A percentile compares a stretch with the other conserved stretches of the same genome.
Conservation (phyloP, 2,888 invertebrate genomes). For the Tetanocera ferruginea region DNA sequence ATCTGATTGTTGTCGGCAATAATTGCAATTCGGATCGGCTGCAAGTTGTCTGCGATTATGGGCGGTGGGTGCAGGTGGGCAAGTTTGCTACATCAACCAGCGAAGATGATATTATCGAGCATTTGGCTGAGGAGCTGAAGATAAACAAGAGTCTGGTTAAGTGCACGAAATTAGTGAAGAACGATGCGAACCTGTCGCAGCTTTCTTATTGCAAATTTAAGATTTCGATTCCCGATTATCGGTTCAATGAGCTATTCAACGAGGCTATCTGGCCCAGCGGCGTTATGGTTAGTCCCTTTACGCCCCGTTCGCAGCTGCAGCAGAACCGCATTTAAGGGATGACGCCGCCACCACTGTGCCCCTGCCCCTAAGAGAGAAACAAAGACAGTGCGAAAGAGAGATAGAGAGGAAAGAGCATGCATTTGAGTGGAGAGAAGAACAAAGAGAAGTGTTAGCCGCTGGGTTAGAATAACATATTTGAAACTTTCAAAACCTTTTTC, state of each 20-base stretch:
- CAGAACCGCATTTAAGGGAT: conserved; percentile 63
- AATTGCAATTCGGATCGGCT: conserved; percentile 66
- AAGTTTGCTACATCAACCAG: conserved; percentile 65
- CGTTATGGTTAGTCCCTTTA: conserved; percentile 66
- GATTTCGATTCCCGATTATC: conserved; percentile 66
- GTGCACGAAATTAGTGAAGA: conserved; percentile 65
- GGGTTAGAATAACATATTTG: conserved; percentile 14
- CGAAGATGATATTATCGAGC: conserved; percentile 65
- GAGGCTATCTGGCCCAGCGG: conserved; percentile 67
- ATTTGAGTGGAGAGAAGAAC: background rate
- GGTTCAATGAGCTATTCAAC: conserved; percentile 66
- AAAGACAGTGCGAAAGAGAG: conserved; percentile 22
- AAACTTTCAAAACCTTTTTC: conserved; percentile 30
- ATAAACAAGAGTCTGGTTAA: conserved; percentile 65
- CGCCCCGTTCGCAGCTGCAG: conserved; percentile 65
- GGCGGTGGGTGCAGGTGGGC: conserved; percentile 66
- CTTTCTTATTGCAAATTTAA: conserved; percentile 65
- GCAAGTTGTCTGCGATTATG: conserved; percentile 65
- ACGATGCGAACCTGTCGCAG: conserved; percentile 64
- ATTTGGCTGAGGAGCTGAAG: conserved; percentile 63
- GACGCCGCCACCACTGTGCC: background rate
- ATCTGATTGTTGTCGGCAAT: conserved; percentile 64
- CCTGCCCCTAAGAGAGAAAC: background rate
- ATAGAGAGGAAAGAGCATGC: background rate
- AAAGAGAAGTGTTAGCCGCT: conserved; percentile 9